These are phyloP conservation scores for Rhodophaea formosa DNA, from an alignment of 2,888 invertebrate genomes.

Conservation along the genomic window DNA sequence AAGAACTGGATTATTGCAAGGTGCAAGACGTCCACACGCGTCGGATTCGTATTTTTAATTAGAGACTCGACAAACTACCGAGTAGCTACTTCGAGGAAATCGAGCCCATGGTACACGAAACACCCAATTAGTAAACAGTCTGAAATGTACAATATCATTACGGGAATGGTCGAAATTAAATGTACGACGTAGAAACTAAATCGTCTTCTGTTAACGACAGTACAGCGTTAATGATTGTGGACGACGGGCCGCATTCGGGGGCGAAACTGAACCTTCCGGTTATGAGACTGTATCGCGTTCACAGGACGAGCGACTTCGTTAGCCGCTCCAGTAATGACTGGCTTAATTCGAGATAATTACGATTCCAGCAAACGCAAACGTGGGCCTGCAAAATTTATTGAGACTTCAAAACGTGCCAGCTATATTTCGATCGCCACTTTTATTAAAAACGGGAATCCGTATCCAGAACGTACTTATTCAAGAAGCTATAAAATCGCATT, in stretches of 20 bases:
- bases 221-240: slow-evolving; percentile 57
- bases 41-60: slow-evolving; percentile 38
- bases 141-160: slow-evolving; percentile 49
- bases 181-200: slow-evolving; percentile 52
- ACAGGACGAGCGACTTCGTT: slow-evolving; percentile 62
- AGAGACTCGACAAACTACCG: slow-evolving; percentile 46
- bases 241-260: slow-evolving; percentile 49
- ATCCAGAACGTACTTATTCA: slow-evolving; percentile 57
- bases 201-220: slow-evolving; percentile 53
- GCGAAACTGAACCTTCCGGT: slow-evolving; percentile 72
- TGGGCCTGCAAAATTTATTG: slow-evolving; percentile 44
- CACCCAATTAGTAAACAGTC: slow-evolving; percentile 45
- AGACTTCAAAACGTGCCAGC: slow-evolving; percentile 24
- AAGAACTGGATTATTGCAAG: slow-evolving; percentile 62
- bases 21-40: slow-evolving; percentile 59
- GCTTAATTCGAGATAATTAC: slow-evolving; percentile 76
- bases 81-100: slow-evolving; percentile 46
- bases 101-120: slow-evolving; percentile 40
- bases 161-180: slow-evolving; percentile 49
- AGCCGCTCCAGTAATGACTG: slow-evolving; percentile 67
- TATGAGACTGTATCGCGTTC: slow-evolving; percentile 45
- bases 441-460: slow-evolving; percentile 45
- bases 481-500: slow-evolving; percentile 48
- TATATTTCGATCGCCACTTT: slow-evolving; percentile 43
- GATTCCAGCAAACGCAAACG: slow-evolving; percentile 61